phyloP scores from a whole-genome alignment of 2,113 vertebrate species.

The Heptranchias perlo region DNA sequence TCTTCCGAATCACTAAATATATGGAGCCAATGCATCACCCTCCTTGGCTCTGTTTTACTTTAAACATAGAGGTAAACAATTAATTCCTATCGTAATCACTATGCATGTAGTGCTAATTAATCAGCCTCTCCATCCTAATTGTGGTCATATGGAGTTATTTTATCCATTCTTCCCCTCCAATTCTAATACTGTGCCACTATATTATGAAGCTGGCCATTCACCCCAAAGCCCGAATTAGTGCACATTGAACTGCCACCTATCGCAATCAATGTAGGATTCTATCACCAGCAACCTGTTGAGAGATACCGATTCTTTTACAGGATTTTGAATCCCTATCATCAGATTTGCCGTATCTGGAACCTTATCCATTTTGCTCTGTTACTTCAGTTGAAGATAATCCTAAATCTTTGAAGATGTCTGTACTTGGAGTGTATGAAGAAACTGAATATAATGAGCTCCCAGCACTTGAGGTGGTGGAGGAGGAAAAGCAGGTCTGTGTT shows the following conservation, averaged over 20 bases:
- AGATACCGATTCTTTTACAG: neutral
- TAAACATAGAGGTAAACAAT: neutral
- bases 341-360: constrained; percentile 14
- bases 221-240: neutral
- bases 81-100: neutral
- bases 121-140: neutral
- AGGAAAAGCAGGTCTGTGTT: neutral
- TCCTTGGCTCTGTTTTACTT: neutral
- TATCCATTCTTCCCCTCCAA: neutral
- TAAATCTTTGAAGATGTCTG: neutral
- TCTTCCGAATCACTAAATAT: neutral
- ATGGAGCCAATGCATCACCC: neutral
- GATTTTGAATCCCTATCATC: neutral
- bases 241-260: neutral
- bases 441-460: neutral
- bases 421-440: neutral
- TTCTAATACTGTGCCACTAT: neutral
- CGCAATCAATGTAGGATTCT: neutral
- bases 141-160: neutral
- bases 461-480: neutral
- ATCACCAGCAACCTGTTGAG: neutral
- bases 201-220: neutral
- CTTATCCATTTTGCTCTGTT: neutral
- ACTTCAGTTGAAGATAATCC: neutral
- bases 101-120: neutral